phyloP scores from a whole-genome alignment of 2,888 invertebrate species.

The Drosophila nr. perissopoda region DNA sequence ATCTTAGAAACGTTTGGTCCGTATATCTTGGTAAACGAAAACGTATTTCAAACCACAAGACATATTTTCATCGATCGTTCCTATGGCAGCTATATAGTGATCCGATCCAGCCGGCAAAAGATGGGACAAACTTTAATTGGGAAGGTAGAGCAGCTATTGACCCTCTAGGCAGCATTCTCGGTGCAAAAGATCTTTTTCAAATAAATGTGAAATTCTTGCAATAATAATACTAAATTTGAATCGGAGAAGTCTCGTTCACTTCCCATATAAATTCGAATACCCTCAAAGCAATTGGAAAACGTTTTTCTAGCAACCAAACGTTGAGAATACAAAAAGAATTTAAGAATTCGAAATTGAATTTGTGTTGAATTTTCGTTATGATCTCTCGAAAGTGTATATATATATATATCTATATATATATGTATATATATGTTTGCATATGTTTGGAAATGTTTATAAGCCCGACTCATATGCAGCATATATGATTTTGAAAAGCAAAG shows the following conservation, averaged over 20 bases:
- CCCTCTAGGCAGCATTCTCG: neutral
- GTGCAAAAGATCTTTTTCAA: neutral
- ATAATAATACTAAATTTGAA: neutral
- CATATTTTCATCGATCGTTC: neutral
- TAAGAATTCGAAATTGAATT: conserved; percentile 9
- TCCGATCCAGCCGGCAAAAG: neutral
- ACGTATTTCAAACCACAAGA: neutral
- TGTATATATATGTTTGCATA: neutral
- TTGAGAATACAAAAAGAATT: neutral
- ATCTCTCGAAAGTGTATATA: conserved; percentile 37
- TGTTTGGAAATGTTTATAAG: conserved; percentile 22
- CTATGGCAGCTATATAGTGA: neutral
- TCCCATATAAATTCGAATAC: neutral
- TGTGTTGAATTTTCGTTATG: conserved; percentile 33
- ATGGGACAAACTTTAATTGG: neutral
- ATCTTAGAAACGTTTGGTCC: neutral
- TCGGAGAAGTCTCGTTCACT: neutral
- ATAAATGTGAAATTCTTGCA: neutral
- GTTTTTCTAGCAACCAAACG: neutral
- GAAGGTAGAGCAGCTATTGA: neutral
- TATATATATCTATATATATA: neutral
- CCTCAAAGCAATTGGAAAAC: neutral
- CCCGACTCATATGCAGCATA: conserved; percentile 19
- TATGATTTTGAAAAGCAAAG: conserved; percentile 34
- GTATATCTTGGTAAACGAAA: neutral